Evolutionary conservation across 53 echinoderm and acorn worm genomes (phyloP), one percentile per base, ranked within the genome.

Genomic region (Echinarachnius parma): DNA sequence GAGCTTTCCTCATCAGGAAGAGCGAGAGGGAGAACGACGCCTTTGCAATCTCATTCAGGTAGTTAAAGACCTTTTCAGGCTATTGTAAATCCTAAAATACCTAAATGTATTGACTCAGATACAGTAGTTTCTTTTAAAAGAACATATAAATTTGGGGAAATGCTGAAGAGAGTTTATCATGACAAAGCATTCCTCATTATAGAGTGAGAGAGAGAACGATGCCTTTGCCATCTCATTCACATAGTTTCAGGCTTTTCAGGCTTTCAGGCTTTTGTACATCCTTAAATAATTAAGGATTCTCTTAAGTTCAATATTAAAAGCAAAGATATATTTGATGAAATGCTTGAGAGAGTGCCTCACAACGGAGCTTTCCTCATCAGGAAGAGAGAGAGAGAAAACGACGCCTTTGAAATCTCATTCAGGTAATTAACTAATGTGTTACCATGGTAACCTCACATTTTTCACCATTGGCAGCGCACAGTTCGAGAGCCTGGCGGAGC

Each of bases 11-110:
- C n/a, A 92, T 98, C 22, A 66, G 98, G 30, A 91, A 98, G 77
- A 93, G 89, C 44, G 91, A 91, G 30, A 60, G 81, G 31, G 91
- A 85, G 29, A 75, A 72, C 9, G 98, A 98, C 64, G 82, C 87
- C 29, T 98, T 88, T 26, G 88, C 98, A 47, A 98, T 98, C 60
- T 98, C 98, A 45, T 98, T 98, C 86, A 91, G 98, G 98, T 98
- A 77, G 36, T 55, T 8, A 11, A 25, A 11, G 15, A 33, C 58
- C 42, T 13, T 13, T 39, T 13, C 42, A 39, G 42, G 15, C n/a
- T n/a, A n/a, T n/a, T n/a, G n/a, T n/a, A n/a, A n/a, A n/a, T n/a
- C n/a, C n/a, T n/a, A n/a, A n/a, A n/a, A n/a, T n/a, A n/a, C n/a
- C n/a, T n/a, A n/a, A n/a, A n/a, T n/a, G n/a, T n/a, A n/a, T n/a